Base-by-base conservation (phyloP, 2,797 vertebrate species). In the Coregonus sp. region DNA sequence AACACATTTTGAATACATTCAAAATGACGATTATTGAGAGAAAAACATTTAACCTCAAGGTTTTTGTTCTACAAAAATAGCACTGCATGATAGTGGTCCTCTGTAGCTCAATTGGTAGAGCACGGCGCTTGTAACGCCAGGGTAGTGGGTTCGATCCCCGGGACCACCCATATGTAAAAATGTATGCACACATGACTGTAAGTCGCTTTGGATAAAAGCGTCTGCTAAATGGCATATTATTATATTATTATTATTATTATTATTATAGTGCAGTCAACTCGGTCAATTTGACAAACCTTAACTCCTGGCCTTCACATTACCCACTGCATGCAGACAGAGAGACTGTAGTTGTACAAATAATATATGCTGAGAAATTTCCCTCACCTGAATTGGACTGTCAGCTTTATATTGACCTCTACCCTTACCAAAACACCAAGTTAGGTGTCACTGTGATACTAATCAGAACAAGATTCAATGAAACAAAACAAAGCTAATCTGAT, bases 291-390 rank as follows among this genome's bases (percentile, higher is more conserved):
- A 3, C 40, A 47, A 47, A 9, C 9, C 40, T 47, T 12, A 12
- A 47, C 40, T 47, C 40, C 40, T 47, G 40, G 40, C 40, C 40
- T 47, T 47, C 40, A 47, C 40, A 47, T 47, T 47, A 47, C 2
- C 40, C 40, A 11, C 9, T 47, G 40, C 9, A 47, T 47, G 40
- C 40, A 47, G 40, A 47, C 40, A 47, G 9, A 12, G 2, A 11
- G 9, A 47, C 40, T 47, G 6, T 78, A 73, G 79, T 78, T 79
- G 85, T 83, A 74, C 85, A 70, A 84, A 77, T 86, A 92, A 90
- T 88, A 87, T 87, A 80, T 84, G 86, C 90, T 88, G 86, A 88
- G 83, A 90, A 88, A 84, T 86, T 87, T 90, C 89, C 89, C 85
- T 88, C 82, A 86, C 83, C 86, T 84, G 80, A 89, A 89, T 89